Percentiles rank a stretch among this genome's conserved stretches.
These are phyloP conservation scores for Hypomecis atomaria DNA, from an alignment of 2,888 invertebrate genomes.

Conservation along the genomic window DNA sequence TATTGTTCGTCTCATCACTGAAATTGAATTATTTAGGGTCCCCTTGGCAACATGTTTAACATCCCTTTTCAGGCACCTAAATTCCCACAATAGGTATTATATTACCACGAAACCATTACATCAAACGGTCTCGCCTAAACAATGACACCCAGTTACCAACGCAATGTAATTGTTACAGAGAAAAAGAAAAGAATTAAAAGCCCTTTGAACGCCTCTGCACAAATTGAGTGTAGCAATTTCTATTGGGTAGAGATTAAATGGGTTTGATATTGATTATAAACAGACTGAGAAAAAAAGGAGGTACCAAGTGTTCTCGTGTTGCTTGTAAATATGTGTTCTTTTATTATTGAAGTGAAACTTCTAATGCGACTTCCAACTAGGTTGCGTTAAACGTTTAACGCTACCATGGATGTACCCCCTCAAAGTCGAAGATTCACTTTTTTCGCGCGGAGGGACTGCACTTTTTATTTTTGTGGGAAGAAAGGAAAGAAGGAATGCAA, in stretches of 20 bases:
- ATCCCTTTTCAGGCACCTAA: conserved; percentile 2
- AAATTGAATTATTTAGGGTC: neutral
- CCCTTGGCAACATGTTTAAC: conserved; percentile 1
- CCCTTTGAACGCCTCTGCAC: conserved; percentile 15
- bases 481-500: no score
- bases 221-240: conserved; percentile 17
- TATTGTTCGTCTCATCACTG: conserved; percentile 1
- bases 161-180: conserved; percentile 30
- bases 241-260: conserved; percentile 11
- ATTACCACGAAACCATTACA: conserved; percentile 15
- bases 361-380: no score
- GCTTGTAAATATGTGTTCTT: no score
- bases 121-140: conserved; percentile 18
- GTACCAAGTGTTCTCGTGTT: no score
- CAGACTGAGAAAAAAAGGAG: no score
- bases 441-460: no score
- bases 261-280: neutral
- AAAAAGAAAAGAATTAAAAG: conserved; percentile 29
- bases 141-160: conserved; percentile 21
- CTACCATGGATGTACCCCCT: no score
- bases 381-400: no score
- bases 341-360: no score
- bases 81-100: conserved; percentile 10
- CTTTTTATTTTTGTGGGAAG: no score
- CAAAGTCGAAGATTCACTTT: no score